phyloP scores from a whole-genome alignment of 2,888 invertebrate genomes.

The Blomia tropicalis region DNA sequence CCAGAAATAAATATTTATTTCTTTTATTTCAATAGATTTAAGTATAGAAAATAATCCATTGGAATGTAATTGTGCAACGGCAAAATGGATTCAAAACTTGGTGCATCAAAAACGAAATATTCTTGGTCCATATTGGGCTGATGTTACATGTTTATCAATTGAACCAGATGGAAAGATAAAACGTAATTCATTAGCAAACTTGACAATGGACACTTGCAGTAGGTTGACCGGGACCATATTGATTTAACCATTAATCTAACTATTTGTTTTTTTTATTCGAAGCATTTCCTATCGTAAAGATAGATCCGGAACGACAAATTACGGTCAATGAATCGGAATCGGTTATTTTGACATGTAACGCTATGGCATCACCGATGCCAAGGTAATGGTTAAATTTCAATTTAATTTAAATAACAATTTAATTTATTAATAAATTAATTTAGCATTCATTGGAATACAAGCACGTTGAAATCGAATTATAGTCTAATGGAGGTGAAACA shows the following conservation, averaged over 20 bases:
- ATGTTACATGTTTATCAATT: conserved; percentile 19
- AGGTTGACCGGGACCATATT: not conserved
- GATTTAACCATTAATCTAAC: not conserved
- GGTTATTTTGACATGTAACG: conserved; percentile 16
- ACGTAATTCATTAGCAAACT: conserved; percentile 8
- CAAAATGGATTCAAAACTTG: conserved; percentile 23
- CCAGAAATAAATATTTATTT: too few species aligned
- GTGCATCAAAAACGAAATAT: conserved; percentile 7
- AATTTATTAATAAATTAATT: not conserved
- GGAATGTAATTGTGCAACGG: conserved; percentile 21
- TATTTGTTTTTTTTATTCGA: too few species aligned
- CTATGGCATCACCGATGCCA: conserved; percentile 18
- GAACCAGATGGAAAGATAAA: not conserved
- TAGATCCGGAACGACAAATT: not conserved
- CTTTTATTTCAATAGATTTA: conserved; percentile 15
- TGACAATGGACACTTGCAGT: conserved; percentile 17
- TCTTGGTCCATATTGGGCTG: conserved; percentile 23
- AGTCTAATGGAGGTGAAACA: conserved; percentile 1
- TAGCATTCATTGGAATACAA: conserved; percentile 19
- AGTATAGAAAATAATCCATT: conserved; percentile 24
- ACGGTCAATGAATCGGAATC: conserved; percentile 24
- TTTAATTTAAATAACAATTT: not conserved
- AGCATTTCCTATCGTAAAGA: conserved; percentile 2
- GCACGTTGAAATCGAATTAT: conserved; percentile 13
- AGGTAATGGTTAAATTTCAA: not conserved